These are phyloP conservation scores for Mastomys natalensis DNA, from an alignment of 2,113 vertebrate species.

Conservation along the genomic window DNA sequence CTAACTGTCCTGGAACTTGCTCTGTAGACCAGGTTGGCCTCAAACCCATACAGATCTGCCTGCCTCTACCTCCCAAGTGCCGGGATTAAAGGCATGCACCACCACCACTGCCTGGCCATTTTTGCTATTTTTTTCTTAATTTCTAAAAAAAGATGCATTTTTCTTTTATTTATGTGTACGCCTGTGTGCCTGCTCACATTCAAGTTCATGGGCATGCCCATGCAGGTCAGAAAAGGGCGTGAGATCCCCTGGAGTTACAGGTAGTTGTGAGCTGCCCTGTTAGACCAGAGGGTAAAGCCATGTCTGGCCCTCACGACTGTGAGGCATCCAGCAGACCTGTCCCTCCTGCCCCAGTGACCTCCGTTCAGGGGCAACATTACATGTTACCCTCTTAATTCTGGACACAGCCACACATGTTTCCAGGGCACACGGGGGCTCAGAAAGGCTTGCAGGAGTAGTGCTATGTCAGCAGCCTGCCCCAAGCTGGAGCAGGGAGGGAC, in stretches of 20 bases:
- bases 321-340: background rate
- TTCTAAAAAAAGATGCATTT: background rate
- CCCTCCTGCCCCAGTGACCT: background rate
- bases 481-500: background rate
- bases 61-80: background rate
- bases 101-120: background rate
- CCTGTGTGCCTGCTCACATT: too few relatives aligned
- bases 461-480: background rate
- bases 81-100: background rate
- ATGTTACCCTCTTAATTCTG: background rate
- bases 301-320: background rate
- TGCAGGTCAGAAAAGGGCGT: background rate
- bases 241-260: background rate
- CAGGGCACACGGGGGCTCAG: background rate
- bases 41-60: background rate
- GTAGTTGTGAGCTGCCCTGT: background rate
- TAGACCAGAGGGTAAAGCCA: background rate
- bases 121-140: background rate
- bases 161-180: background rate
- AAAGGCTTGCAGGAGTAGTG: background rate
- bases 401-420: background rate
- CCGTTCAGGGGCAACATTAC: fast-evolving
- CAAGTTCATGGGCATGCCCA: fast-evolving
- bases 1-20: background rate
- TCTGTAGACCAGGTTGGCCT: background rate